Conservation (phyloP, 1,140 invertebrate species). For the Achatina immaculata region DNA sequence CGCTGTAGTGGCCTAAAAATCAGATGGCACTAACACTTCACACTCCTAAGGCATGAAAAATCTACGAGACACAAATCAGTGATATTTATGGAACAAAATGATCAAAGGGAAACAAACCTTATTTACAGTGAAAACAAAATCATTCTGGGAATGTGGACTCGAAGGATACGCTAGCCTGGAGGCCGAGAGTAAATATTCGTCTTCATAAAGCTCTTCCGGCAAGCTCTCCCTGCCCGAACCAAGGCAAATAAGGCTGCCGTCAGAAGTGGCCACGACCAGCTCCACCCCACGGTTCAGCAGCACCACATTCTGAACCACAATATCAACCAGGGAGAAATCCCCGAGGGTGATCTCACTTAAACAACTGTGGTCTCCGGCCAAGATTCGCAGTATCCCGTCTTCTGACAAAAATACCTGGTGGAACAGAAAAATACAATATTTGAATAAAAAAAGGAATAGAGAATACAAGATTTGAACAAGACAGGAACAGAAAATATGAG, state of each 20-base stretch:
- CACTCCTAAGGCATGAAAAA: no score
- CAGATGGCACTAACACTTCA: no score
- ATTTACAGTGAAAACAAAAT: conserved; percentile 53
- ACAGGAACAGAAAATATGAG: neutral
- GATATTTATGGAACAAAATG: no score
- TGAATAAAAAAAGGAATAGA: neutral
- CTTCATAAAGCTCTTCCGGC: conserved; percentile 43
- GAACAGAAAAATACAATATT: conserved; percentile 6
- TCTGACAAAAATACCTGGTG: conserved; percentile 60
- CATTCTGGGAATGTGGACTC: conserved; percentile 53
- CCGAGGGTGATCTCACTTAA: conserved; percentile 55
- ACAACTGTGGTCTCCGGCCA: conserved; percentile 60
- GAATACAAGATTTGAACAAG: no score
- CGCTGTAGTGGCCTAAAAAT: no score
- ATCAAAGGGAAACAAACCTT: conserved; percentile 47
- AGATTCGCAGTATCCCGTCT: conserved; percentile 61
- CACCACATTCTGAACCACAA: conserved; percentile 61
- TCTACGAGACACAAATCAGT: no score
- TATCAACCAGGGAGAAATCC: conserved; percentile 65
- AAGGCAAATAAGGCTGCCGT: conserved; percentile 65
- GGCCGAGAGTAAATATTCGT: conserved; percentile 37
- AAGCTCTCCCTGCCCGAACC: conserved; percentile 46
- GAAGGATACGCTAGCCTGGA: conserved; percentile 42
- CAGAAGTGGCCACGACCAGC: conserved; percentile 62
- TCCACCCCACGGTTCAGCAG: conserved; percentile 55